These are phyloP conservation scores for Neodiprion virginianus DNA, from an alignment of 1,140 invertebrate species.

Conservation along the genomic window DNA sequence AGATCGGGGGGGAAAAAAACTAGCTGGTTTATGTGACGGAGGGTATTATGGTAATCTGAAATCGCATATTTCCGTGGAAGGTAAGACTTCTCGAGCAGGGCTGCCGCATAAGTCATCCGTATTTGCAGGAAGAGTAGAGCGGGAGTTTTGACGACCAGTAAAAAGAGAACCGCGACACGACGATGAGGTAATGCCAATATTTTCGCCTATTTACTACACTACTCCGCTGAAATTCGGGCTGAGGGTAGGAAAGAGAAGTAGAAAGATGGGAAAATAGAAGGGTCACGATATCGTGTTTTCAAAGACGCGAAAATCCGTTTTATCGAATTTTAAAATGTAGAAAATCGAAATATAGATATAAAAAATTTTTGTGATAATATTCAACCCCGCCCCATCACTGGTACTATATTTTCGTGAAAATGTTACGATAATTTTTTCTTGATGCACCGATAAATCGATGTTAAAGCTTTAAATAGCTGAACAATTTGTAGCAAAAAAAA, in stretches of 20 bases:
- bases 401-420: too few relatives aligned
- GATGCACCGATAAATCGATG: neutral
- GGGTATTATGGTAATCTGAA: conserved; percentile 42
- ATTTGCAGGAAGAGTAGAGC: conserved; percentile 23
- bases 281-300: neutral
- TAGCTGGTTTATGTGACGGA: conserved; percentile 12
- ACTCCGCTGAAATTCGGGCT: neutral
- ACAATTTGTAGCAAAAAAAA: too few relatives aligned
- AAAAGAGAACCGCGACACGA: neutral
- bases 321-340: too few relatives aligned
- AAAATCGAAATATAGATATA: neutral
- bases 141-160: conserved; percentile 12
- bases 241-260: neutral
- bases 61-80: conserved; percentile 35
- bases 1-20: neutral
- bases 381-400: too few relatives aligned
- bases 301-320: too few relatives aligned
- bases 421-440: neutral
- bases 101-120: conserved; percentile 17
- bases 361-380: neutral
- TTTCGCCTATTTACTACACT: too few relatives aligned
- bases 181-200: too few relatives aligned
- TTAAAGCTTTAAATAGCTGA: neutral
- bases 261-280: conserved; percentile 10
- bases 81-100: conserved; percentile 17